phyloP scores from a whole-genome alignment of 2,888 invertebrate species.

The Spodoptera picta region DNA sequence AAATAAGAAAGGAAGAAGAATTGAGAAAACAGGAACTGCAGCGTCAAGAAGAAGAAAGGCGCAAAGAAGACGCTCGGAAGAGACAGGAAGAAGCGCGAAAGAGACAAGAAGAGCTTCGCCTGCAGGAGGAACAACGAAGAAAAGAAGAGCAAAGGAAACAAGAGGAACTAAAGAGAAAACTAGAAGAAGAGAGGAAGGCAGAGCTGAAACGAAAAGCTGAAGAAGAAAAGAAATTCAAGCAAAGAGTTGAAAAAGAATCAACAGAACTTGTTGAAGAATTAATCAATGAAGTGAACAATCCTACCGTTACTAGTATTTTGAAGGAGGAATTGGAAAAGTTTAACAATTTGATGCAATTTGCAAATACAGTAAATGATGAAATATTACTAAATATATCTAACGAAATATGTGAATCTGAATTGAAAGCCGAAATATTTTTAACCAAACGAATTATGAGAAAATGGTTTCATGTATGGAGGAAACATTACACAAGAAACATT shows the following conservation, averaged over 20 bases:
- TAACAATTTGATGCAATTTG: slow-evolving; percentile 67
- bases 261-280: slow-evolving; percentile 72
- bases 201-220: slow-evolving; percentile 75
- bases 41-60: slow-evolving; percentile 57
- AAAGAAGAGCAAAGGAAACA: slow-evolving; percentile 72
- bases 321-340: slow-evolving; percentile 74
- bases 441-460: slow-evolving; percentile 75
- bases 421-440: slow-evolving; percentile 77
- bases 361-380: slow-evolving; percentile 69
- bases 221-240: slow-evolving; percentile 70
- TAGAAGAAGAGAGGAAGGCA: slow-evolving; percentile 75
- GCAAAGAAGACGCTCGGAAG: slow-evolving; percentile 55
- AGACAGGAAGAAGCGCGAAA: slow-evolving; percentile 54
- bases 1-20: slow-evolving; percentile 56
- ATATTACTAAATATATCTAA: slow-evolving; percentile 70
- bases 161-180: slow-evolving; percentile 71
- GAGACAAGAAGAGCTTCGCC: slow-evolving; percentile 59
- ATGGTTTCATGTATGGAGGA: slow-evolving; percentile 80
- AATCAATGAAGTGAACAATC: slow-evolving; percentile 69
- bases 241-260: slow-evolving; percentile 78
- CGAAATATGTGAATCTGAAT: slow-evolving; percentile 75
- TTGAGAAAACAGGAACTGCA: slow-evolving; percentile 58
- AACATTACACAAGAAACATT: slow-evolving; percentile 71
- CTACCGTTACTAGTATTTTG: slow-evolving; percentile 67
- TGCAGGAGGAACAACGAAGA: slow-evolving; percentile 68